Conservation (phyloP, 2,113 vertebrate species). For the Platichthys flesus region DNA sequence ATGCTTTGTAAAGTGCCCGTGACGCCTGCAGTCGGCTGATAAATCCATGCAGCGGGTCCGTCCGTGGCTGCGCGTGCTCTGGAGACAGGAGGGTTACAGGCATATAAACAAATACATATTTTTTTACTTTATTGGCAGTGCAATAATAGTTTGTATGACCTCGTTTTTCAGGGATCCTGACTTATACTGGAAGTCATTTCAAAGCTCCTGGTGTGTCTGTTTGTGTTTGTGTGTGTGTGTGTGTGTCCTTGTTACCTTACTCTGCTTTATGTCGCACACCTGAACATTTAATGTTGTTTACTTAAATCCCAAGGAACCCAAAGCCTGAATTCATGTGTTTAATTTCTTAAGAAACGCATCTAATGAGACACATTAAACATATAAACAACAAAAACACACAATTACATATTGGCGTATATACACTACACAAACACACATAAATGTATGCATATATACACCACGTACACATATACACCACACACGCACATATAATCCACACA, state of each 20-base stretch:
- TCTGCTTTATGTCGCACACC: too few relatives aligned
- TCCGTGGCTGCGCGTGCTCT: background rate
- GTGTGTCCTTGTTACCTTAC: too few relatives aligned
- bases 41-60: conserved; percentile 9
- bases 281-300: background rate
- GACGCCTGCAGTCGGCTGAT: conserved; percentile 30
- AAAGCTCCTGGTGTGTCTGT: background rate
- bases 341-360: background rate
- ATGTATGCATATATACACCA: too few relatives aligned
- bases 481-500: too few relatives aligned
- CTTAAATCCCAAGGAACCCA: background rate
- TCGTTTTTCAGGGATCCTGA: conserved; percentile 3
- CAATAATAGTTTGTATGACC: conserved; percentile 8
- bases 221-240: background rate
- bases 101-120: background rate
- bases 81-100: background rate
- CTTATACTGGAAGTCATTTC: background rate
- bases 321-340: background rate
- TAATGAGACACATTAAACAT: too few relatives aligned
- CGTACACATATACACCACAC: too few relatives aligned
- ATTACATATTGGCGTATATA: too few relatives aligned
- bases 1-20: conserved; percentile 35
- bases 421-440: too few relatives aligned
- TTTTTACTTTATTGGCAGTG: conserved; percentile 2
- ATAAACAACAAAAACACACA: background rate